These are phyloP conservation scores for Ptychadena robeensis DNA, from an alignment of 2,797 vertebrate genomes.

Conservation along the genomic window DNA sequence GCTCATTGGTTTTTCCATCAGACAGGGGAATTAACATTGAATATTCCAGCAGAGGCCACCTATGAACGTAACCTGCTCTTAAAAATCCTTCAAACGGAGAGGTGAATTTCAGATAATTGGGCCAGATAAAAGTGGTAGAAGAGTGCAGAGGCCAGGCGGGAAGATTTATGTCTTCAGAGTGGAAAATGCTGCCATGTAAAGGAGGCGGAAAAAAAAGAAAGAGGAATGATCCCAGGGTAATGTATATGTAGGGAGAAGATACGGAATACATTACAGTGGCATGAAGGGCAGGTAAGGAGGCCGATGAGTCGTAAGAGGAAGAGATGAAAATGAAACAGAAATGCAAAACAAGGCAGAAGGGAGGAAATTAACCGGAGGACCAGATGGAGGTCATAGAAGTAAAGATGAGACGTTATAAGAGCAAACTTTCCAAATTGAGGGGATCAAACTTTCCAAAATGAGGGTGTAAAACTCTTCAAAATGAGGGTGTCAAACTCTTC, in stretches of 20 bases:
- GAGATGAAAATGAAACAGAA: neutral
- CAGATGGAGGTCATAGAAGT: neutral
- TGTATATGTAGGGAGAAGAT: neutral
- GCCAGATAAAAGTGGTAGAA: slow-evolving; percentile 54
- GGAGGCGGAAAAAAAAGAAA: neutral
- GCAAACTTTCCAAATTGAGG: no score
- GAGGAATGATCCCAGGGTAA: neutral
- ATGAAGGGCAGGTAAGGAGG: neutral
- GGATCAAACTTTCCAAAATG: no score
- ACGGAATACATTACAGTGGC: neutral
- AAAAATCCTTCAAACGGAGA: slow-evolving; percentile 52
- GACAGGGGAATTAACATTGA: slow-evolving; percentile 54
- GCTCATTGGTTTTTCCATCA: slow-evolving; percentile 39
- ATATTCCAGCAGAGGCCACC: slow-evolving; percentile 54
- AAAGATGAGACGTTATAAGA: no score
- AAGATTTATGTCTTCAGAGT: slow-evolving; percentile 53
- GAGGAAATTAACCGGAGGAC: neutral
- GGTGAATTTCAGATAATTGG: slow-evolving; percentile 54
- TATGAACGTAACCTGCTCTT: slow-evolving; percentile 61
- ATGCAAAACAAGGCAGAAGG: neutral
- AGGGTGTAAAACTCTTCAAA: no score
- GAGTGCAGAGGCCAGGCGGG: slow-evolving; percentile 41
- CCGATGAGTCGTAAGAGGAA: neutral
- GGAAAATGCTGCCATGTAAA: slow-evolving; percentile 33
- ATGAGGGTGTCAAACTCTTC: no score